Evolutionary conservation across 2,888 invertebrate species (phyloP), one percentile per base, ranked within the genome.

Genomic region (Cynaeus angustus): DNA sequence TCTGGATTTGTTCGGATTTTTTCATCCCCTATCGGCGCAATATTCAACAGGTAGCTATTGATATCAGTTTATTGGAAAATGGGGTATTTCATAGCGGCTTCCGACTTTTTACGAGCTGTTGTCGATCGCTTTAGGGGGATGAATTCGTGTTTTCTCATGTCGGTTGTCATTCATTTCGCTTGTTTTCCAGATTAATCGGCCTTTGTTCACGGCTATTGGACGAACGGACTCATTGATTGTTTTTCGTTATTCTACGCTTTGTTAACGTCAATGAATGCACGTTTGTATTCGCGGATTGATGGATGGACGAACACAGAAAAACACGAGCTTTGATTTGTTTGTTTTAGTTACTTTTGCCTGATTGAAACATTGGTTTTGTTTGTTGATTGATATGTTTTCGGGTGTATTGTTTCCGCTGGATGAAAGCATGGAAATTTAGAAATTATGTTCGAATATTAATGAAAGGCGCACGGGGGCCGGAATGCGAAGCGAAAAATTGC

Each of bases 41-140:
- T 76, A 77, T 80, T 83, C 85, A 85, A 85, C 85, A 85, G 85
- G 85, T 85, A 80, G 83, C 82, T 85, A 85, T 85, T 83, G 85
- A 84, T 85, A 85, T 84, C 84, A 83, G 84, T 84, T 85, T 85
- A 85, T 85, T 85, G 85, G 85, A 84, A 84, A 85, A 84, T 84
- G 82, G 83, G 85, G 84, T 83, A 83, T 83, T 83, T 83, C 82
- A 83, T 81, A 79, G 80, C 78, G 73, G 81, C 78, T 82, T 83
- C 82, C 83, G 82, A 82, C 79, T 80, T 81, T 80, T 79, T 79
- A 78, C 79, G 79, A 77, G 68, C 79, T 41, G 80, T 78, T 79
- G 56, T 66, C 64, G 70, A 72, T 70, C 66, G 70, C 66, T 48
- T 58, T 58, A 26, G 59, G 52, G 72, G 77, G 72, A 71, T 69